phyloP scores from a whole-genome alignment of 1,140 invertebrate genomes.

The Sarcophaga bullata region DNA sequence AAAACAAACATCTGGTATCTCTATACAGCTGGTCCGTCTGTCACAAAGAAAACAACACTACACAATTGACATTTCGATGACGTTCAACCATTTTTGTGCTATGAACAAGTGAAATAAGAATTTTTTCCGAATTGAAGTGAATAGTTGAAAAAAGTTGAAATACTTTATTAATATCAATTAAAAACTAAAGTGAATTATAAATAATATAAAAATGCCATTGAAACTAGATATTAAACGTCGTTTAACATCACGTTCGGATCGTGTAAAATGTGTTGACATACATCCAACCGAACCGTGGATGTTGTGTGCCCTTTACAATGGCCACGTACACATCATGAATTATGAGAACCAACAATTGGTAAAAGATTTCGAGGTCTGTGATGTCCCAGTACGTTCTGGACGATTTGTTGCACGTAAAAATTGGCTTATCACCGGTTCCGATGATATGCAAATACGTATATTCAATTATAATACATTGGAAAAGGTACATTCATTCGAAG shows the following conservation, averaged over 20 bases:
- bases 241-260: conserved; percentile 94
- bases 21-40: background rate
- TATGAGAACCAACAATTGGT: conserved; percentile 85
- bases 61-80: conserved; percentile 35
- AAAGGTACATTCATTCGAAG: conserved; percentile 94
- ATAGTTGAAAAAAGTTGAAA: conserved; percentile 18
- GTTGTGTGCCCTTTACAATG: conserved; percentile 97
- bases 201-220: conserved; percentile 76
- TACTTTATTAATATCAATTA: conserved; percentile 12
- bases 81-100: conserved; percentile 35
- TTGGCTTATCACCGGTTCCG: conserved; percentile 98
- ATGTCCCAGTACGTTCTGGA: conserved; percentile 93
- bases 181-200: background rate
- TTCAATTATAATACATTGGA: conserved; percentile 99
- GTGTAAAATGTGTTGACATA: conserved; percentile 97
- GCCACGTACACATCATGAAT: conserved; percentile 99
- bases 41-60: conserved; percentile 12
- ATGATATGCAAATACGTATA: conserved; percentile 94
- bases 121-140: conserved; percentile 19
- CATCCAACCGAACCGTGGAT: conserved; percentile 99
- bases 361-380: conserved; percentile 81
- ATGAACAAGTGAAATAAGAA: conserved; percentile 37
- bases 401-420: conserved; percentile 98
- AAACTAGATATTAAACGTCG: conserved; percentile 98
- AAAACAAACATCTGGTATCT: background rate